These are phyloP conservation scores for Beaufortia kweichowensis DNA, from an alignment of 2,113 vertebrate genomes.

Conservation along the genomic window DNA sequence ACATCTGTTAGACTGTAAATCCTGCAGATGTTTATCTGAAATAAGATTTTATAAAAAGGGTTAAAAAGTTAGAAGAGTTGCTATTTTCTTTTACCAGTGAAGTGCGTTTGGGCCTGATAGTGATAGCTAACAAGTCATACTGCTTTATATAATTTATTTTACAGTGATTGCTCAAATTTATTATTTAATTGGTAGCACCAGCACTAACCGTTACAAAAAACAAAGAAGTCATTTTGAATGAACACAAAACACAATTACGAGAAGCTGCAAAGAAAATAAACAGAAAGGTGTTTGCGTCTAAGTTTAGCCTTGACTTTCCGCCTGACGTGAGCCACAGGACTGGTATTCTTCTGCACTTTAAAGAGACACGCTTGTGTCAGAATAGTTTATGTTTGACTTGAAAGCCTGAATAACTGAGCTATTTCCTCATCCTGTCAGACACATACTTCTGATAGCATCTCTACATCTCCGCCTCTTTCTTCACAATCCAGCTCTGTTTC, in stretches of 20 bases:
- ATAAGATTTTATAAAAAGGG: too few relatives aligned
- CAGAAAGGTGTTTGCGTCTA: not conserved
- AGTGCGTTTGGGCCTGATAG: too few relatives aligned
- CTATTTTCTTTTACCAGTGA: not conserved
- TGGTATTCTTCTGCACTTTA: conserved; percentile 4
- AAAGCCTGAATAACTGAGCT: not conserved
- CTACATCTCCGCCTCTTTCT: not conserved
- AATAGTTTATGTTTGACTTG: conserved; percentile 33
- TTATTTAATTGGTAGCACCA: too few relatives aligned
- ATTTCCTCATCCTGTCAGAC: conserved; percentile 27
- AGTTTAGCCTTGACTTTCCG: not conserved
- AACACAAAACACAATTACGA: not conserved
- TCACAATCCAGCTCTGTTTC: not conserved
- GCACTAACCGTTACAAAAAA: too few relatives aligned
- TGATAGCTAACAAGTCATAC: too few relatives aligned
- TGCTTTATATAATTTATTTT: too few relatives aligned
- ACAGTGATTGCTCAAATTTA: too few relatives aligned
- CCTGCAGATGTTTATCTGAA: too few relatives aligned
- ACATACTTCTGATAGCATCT: conserved; percentile 8
- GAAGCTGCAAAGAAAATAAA: not conserved
- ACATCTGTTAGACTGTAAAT: too few relatives aligned
- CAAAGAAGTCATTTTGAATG: too few relatives aligned
- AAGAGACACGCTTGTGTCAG: conserved; percentile 29
- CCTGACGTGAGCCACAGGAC: not conserved
- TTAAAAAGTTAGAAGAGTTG: not conserved